Conservation (phyloP, 2,888 invertebrate species). For the Agonopterix heracliana region DNA sequence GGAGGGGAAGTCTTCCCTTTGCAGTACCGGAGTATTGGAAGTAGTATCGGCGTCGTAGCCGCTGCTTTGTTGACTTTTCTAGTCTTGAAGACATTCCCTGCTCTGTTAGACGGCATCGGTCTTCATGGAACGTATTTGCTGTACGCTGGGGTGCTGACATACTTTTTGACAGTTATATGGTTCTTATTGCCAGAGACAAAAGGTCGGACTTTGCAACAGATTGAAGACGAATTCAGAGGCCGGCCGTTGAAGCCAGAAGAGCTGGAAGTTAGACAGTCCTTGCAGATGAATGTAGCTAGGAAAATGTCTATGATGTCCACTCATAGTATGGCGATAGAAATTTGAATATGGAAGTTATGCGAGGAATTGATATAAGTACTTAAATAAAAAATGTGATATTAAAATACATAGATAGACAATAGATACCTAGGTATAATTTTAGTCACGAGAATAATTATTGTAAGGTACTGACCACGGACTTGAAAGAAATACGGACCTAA, state of each 20-base stretch:
- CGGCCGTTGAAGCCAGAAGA: slow-evolving; percentile 35
- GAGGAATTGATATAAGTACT: not conserved
- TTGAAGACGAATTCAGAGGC: slow-evolving; percentile 74
- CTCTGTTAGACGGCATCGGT: slow-evolving; percentile 64
- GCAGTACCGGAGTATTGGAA: slow-evolving; percentile 76
- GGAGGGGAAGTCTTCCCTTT: slow-evolving; percentile 81
- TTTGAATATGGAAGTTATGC: not conserved
- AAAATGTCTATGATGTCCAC: slow-evolving; percentile 29
- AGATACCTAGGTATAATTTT: too few relatives aligned
- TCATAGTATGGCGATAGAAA: not conserved
- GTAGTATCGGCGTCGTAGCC: slow-evolving; percentile 75
- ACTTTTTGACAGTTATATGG: slow-evolving; percentile 70
- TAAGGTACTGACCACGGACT: too few relatives aligned
- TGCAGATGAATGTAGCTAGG: slow-evolving; percentile 25
- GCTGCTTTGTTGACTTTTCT: slow-evolving; percentile 76
- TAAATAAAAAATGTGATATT: too few relatives aligned
- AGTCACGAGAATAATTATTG: too few relatives aligned
- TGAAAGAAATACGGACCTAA: too few relatives aligned
- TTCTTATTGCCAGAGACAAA: slow-evolving; percentile 80
- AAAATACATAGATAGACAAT: too few relatives aligned
- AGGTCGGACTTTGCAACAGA: slow-evolving; percentile 78
- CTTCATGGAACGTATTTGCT: slow-evolving; percentile 74
- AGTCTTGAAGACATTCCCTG: slow-evolving; percentile 77
- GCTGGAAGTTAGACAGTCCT: slow-evolving; percentile 34
- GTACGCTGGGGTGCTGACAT: slow-evolving; percentile 69